Evolutionary conservation across 2,888 invertebrate genomes (phyloP), one percentile per base, ranked within the genome.

Genomic region (Pegoplata infirma): DNA sequence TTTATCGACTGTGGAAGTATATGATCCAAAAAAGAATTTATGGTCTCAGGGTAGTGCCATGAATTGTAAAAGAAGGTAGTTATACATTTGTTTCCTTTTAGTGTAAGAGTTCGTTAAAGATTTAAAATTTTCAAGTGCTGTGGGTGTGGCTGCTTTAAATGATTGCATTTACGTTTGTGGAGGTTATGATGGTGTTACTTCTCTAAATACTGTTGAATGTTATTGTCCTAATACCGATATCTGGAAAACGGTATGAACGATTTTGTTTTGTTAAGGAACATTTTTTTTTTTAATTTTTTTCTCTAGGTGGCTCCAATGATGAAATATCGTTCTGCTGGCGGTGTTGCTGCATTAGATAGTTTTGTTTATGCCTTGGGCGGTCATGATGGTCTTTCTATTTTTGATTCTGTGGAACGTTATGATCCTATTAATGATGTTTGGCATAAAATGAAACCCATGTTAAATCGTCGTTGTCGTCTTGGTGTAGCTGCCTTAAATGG

Each of bases 361-460:
- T 94, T 92, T 84, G 93, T 96, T 67, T 96, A 94, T 87, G 95
- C 95, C 0, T 90, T 96, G 47, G 97, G 97, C 14, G 97, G 97
- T 0, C 97, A 97, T 86, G 96, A 97, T 90, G 96, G 97, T 0
- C 90, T 96, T 14, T 95, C 95, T 5, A 97, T 96, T 83, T 96
- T 96, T 88, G 95, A 96, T 89, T 95, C 95, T 1, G 95, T 96
- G 1, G 96, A 97, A 89, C 91, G 94, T 63, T 96, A 94, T 86
- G 94, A 95, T 90, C 94, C 94, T 0, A 91, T 92, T 55, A 92
- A 92, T 17, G 93, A 94, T 82, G 90, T 91, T 16, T 97, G 96
- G 96, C 91, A 91, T 0, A 91, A 92, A 82, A 94, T 95, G 53
- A 92, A 93, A 23, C 92, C 95, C 0, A 97, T 97, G 96, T 89